Evolutionary conservation across 2,888 invertebrate species (phyloP).

Genomic region (Lasioglossum figueresi): DNA sequence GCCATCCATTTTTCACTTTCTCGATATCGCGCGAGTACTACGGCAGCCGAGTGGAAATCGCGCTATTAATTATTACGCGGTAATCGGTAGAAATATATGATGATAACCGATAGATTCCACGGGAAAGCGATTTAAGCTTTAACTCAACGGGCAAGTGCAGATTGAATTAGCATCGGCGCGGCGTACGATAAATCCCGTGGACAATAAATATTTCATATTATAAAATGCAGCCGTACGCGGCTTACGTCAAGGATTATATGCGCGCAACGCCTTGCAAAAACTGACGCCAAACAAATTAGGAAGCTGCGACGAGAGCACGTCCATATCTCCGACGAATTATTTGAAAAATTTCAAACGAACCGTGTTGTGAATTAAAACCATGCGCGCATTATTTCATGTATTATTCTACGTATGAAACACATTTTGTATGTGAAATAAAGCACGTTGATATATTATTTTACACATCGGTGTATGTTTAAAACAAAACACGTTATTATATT

Average conservation of each 20-base stretch:
- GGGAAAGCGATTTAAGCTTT: conserved; percentile 37
- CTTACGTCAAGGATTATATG: neutral
- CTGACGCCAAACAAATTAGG: neutral
- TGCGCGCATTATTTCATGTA: neutral
- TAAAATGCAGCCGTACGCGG: neutral
- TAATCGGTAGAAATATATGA: conserved; percentile 65
- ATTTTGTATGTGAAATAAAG: too few species aligned
- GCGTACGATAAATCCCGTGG: conserved; percentile 5
- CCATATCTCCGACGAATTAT: neutral
- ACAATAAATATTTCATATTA: conserved; percentile 22
- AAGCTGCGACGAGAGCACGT: neutral
- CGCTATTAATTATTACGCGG: conserved; percentile 65
- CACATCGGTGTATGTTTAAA: neutral
- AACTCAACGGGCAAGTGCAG: conserved; percentile 11
- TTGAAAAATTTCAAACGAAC: neutral
- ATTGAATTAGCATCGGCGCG: conserved; percentile 29
- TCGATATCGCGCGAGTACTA: conserved; percentile 54
- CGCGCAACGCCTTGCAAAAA: neutral
- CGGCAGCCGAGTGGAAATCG: conserved; percentile 47
- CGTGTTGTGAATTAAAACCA: neutral
- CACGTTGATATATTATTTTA: neutral
- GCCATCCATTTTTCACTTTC: conserved; percentile 66
- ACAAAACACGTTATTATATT: neutral
- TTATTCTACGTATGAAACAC: neutral
- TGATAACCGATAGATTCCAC: conserved; percentile 40